Percentiles rank a stretch among this genome's conserved stretches.
These are phyloP conservation scores for Erpornis zantholeuca DNA, from an alignment of 2,113 vertebrate species.

Conservation along the genomic window DNA sequence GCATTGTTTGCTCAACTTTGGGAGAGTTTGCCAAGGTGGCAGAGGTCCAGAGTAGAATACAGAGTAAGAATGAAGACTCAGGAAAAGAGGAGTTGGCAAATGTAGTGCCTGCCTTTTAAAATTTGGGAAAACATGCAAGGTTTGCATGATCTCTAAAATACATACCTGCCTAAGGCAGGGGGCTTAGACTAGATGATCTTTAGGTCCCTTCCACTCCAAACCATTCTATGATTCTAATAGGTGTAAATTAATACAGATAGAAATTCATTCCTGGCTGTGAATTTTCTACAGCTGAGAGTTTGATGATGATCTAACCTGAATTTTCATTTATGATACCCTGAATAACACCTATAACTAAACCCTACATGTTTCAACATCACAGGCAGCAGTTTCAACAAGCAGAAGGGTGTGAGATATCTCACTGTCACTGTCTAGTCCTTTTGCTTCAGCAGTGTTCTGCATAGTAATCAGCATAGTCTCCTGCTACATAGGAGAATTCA, in stretches of 20 bases:
- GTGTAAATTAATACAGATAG: background rate
- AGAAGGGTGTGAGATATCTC: background rate
- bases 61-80: background rate
- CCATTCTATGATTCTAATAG: background rate
- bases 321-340: background rate
- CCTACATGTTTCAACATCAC: background rate
- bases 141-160: background rate
- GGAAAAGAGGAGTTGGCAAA: background rate
- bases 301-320: background rate
- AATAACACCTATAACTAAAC: background rate
- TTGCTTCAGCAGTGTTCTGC: background rate
- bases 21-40: background rate
- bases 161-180: background rate
- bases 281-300: background rate
- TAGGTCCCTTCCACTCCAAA: background rate
- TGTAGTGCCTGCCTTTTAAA: background rate
- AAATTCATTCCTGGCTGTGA: background rate
- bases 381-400: background rate
- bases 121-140: background rate
- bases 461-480: too few species aligned
- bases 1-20: background rate
- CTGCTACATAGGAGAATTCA: background rate
- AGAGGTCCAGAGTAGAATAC: background rate
- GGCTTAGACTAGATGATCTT: background rate
- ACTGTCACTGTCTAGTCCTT: background rate